These are phyloP conservation scores for Lacanobia oleracea DNA, from an alignment of 2,888 invertebrate genomes.

Conservation along the genomic window DNA sequence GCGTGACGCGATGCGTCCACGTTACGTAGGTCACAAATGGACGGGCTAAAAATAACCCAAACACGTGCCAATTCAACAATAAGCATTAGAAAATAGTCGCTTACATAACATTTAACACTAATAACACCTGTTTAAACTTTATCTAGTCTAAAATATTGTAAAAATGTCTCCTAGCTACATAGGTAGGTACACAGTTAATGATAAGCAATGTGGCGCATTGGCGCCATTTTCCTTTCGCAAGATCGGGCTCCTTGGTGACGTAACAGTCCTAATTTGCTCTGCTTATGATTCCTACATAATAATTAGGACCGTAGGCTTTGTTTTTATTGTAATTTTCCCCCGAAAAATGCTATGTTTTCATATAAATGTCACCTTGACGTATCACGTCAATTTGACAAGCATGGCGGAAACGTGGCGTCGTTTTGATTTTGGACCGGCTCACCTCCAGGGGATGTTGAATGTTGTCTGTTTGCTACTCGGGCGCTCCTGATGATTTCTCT, in stretches of 20 bases:
- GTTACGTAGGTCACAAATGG: conserved; percentile 70
- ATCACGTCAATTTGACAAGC: conserved; percentile 89
- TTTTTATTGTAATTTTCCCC: conserved; percentile 73
- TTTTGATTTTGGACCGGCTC: conserved; percentile 82
- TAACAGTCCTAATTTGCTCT: conserved; percentile 81
- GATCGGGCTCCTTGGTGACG: conserved; percentile 83
- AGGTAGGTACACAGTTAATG: conserved; percentile 49
- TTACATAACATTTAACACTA: conserved; percentile 58
- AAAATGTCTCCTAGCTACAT: conserved; percentile 21
- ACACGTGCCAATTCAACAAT: conserved; percentile 81
- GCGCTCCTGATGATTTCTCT: conserved; percentile 87
- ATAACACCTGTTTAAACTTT: conserved; percentile 4
- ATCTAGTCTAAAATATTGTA: conserved; percentile 10
- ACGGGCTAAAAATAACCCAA: conserved; percentile 84
- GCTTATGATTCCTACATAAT: conserved; percentile 60
- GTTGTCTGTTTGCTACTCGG: conserved; percentile 84
- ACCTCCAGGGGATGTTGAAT: conserved; percentile 88
- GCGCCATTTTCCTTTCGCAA: conserved; percentile 89
- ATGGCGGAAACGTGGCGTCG: conserved; percentile 91
- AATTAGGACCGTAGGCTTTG: conserved; percentile 57
- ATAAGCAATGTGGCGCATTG: conserved; percentile 78
- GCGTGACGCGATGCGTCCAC: conserved; percentile 65
- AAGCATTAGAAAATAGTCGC: conserved; percentile 36
- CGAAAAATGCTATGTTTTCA: conserved; percentile 85
- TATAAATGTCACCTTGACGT: conserved; percentile 90